Percentiles rank a stretch among this genome's conserved stretches.
Evolutionary conservation across 2,113 vertebrate species (phyloP).

Genomic region (Petrocephalus zakoni): DNA sequence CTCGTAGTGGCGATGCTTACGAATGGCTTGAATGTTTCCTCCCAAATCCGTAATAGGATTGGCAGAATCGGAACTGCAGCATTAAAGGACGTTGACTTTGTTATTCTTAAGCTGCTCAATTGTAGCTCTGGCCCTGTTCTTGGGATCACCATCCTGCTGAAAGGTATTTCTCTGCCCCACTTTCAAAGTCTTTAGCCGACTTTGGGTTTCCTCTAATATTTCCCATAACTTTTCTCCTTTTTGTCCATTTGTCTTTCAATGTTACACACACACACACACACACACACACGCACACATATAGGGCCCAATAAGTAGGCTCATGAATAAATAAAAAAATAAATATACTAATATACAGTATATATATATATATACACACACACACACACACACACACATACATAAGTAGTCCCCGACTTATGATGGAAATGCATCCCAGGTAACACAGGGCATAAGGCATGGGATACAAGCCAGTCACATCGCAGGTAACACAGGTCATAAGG

Average conservation of each 20-base stretch:
- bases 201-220: background rate
- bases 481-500: background rate
- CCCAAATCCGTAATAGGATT: background rate
- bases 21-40: background rate
- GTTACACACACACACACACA: no score
- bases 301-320: no score
- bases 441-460: background rate
- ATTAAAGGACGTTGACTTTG: conserved; percentile 5
- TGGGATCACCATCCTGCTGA: background rate
- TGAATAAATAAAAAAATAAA: no score
- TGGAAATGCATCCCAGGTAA: background rate
- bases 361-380: no score
- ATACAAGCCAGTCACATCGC: background rate
- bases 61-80: background rate
- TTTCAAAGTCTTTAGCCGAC: conserved; percentile 5
- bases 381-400: no score
- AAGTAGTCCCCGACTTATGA: no score
- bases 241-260: background rate
- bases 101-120: background rate
- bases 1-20: background rate
- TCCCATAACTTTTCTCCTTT: background rate
- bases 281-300: no score
- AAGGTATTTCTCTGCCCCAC: background rate
- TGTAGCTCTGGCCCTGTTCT: background rate
- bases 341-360: no score